phyloP scores from a whole-genome alignment of 2,888 invertebrate species.

The Athripsodes cinereus region DNA sequence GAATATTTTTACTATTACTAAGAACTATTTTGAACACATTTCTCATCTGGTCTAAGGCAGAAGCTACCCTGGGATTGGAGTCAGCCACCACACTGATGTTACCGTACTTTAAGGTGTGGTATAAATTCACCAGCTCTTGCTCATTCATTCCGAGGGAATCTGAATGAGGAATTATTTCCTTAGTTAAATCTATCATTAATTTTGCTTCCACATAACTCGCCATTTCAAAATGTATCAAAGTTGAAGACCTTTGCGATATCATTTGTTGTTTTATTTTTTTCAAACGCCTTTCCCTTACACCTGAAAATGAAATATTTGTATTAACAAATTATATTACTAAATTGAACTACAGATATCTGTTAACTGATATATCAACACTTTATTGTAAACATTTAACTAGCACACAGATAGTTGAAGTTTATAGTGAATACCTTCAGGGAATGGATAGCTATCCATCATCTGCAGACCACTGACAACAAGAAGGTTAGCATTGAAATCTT shows the following conservation, averaged over 20 bases:
- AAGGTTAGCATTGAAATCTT: constrained; percentile 60
- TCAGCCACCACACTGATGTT: constrained; percentile 69
- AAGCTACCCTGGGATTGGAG: constrained; percentile 73
- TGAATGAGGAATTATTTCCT: constrained; percentile 63
- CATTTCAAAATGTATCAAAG: constrained; percentile 78
- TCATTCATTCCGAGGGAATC: constrained; percentile 88
- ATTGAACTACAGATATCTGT: no score
- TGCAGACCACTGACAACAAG: constrained; percentile 78
- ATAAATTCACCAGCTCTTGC: constrained; percentile 74
- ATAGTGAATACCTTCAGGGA: constrained; percentile 44
- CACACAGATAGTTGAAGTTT: no score
- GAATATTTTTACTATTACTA: constrained; percentile 38
- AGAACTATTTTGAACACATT: constrained; percentile 54
- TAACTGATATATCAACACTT: no score
- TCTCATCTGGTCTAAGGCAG: constrained; percentile 76
- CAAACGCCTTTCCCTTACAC: constrained; percentile 57
- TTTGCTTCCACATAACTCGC: constrained; percentile 74
- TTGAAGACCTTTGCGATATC: constrained; percentile 49
- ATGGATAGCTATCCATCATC: constrained; percentile 84
- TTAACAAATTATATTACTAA: no score
- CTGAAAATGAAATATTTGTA: no score
- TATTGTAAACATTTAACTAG: no score
- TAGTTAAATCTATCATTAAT: constrained; percentile 58
- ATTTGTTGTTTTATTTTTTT: constrained; percentile 62
- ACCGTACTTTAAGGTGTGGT: constrained; percentile 62